Evolutionary conservation across 2,888 invertebrate species (phyloP).

Genomic region (Reticulitermes lucifugus): DNA sequence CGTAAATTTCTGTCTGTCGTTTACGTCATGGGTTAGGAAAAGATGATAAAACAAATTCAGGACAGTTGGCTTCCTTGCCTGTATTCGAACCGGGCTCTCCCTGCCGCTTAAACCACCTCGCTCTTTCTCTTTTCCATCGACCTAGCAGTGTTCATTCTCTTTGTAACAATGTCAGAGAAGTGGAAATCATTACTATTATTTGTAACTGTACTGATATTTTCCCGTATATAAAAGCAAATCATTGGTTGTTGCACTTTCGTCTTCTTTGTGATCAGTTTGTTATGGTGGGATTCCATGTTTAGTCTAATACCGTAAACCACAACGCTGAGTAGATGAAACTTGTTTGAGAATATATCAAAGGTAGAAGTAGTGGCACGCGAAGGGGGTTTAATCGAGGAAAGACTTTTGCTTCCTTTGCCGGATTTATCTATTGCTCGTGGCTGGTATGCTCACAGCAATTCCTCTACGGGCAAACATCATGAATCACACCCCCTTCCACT

Average conservation of each 20-base stretch:
- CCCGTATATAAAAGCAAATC: neutral
- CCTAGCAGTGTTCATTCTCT: too few species aligned
- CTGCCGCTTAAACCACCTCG: too few species aligned
- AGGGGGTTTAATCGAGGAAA: neutral
- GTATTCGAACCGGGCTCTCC: too few species aligned
- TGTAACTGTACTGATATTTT: too few species aligned
- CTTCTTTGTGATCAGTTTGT: neutral
- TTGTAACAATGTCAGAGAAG: too few species aligned
- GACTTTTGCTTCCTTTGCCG: constrained; percentile 11
- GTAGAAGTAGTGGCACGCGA: neutral
- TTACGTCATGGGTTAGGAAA: too few species aligned
- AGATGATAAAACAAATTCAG: too few species aligned
- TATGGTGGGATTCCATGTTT: neutral
- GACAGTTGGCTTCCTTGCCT: too few species aligned
- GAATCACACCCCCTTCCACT: constrained; percentile 29
- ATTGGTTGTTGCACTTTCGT: neutral
- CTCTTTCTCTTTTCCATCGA: too few species aligned
- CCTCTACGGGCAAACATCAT: constrained; percentile 40
- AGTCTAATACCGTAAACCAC: neutral
- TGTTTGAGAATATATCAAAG: neutral
- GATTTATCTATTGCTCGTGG: constrained; percentile 27
- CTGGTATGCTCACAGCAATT: constrained; percentile 27
- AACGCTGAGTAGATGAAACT: neutral
- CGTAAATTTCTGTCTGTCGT: too few species aligned
- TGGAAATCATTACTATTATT: too few species aligned